phyloP scores from a whole-genome alignment of 2,113 vertebrate species.

The Synchiropus splendidus region DNA sequence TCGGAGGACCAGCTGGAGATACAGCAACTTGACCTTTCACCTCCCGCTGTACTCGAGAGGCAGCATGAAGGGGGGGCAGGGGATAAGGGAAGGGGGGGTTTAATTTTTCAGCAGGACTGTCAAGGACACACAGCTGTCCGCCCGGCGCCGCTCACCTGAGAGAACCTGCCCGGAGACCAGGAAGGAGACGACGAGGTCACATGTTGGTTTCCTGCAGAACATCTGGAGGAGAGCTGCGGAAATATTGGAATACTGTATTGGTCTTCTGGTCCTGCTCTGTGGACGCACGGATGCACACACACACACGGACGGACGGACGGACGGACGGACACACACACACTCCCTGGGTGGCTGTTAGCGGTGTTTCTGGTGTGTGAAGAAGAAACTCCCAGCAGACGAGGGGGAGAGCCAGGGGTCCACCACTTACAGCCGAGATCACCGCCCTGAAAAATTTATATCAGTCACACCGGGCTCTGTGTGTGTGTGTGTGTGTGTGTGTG shows the following conservation, averaged over 20 bases:
- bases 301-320: conserved; percentile 12
- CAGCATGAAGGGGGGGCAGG: conserved; percentile 7
- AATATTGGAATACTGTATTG: background rate
- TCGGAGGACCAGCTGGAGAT: conserved; percentile 16
- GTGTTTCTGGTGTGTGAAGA: conserved; percentile 40
- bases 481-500: conserved; percentile 19
- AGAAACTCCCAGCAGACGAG: conserved; percentile 32
- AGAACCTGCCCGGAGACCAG: conserved; percentile 7
- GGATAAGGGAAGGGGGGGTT: conserved; percentile 21
- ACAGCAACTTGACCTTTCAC: conserved; percentile 31
- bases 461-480: conserved; percentile 13
- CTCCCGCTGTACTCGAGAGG: conserved; percentile 20
- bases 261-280: no score
- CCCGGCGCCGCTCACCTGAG: conserved; percentile 30
- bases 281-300: background rate
- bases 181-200: background rate
- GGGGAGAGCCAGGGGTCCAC: conserved; percentile 19
- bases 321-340: conserved; percentile 1
- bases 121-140: conserved; percentile 34
- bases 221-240: background rate
- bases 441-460: conserved; percentile 48
- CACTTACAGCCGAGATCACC: conserved; percentile 42
- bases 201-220: background rate
- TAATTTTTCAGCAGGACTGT: conserved; percentile 55
- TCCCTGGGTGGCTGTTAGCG: conserved; percentile 45